Conservation (phyloP, 2,113 vertebrate species). For the Pelecanoides urinatrix region DNA sequence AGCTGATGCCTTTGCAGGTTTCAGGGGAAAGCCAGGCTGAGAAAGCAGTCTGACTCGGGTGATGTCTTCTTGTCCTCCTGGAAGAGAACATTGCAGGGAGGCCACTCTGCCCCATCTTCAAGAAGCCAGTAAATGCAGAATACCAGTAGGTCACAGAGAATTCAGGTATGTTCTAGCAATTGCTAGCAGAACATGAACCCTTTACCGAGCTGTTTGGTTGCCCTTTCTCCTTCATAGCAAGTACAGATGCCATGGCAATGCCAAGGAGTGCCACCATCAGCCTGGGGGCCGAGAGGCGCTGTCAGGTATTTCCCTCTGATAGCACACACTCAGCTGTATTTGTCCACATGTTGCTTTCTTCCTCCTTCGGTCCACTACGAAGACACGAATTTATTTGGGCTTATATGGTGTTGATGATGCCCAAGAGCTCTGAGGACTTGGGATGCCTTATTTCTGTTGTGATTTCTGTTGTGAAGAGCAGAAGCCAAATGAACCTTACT, state of each 20-base stretch:
- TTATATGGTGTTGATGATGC: background rate
- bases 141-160: background rate
- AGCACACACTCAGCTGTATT: background rate
- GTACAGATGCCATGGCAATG: background rate
- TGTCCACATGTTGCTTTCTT: background rate
- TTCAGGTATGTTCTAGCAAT: background rate
- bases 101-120: background rate
- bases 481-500: background rate
- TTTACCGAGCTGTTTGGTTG: background rate
- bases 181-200: background rate
- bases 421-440: background rate
- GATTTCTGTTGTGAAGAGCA: background rate
- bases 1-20: background rate
- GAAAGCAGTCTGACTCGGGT: background rate
- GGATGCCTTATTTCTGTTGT: background rate
- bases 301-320: background rate
- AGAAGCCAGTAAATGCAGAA: background rate
- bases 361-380: background rate
- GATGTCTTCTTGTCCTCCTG: background rate
- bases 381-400: background rate
- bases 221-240: background rate
- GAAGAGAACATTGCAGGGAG: background rate
- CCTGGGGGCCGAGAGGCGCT: background rate
- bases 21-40: background rate
- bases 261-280: background rate